Evolutionary conservation across 2,797 vertebrate species (phyloP), one percentile per base, ranked within the genome.

Genomic region (Garrulus glandarius): DNA sequence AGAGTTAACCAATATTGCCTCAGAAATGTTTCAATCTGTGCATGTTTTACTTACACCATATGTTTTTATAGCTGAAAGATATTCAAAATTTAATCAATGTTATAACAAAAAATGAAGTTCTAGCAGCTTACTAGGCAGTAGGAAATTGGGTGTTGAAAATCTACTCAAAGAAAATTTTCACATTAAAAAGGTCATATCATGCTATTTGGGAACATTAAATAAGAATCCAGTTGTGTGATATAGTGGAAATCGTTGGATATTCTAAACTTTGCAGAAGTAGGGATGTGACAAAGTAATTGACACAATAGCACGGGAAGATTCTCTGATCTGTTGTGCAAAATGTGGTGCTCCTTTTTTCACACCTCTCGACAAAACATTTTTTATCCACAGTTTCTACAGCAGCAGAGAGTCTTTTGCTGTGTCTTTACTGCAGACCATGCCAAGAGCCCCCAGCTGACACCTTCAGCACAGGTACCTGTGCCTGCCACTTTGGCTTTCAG

Each of bases 11-110:
- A 88, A 74, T 76, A 92, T 96, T 90, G 5, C 23, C 22, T 91
- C 64, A 92, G 53, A 95, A 95, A 61, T 55, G 24, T 77, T 96
- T 97, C 84, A 96, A 63, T 92, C 88, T 97, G 79, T 92, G 64
- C 29, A 55, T 92, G 64, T 96, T 97, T 96, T 94, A 85, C 34
- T 90, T 97, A 39, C 26, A 50, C 53, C 82, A 72, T 94, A 95
- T 87, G 79, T 55, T 88, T 96, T 93, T 30, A 15, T 81, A 91
- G 63, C 64, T 91, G 55, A 95, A 81, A 93, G 44, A 86, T 76
- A 89, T 46, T 95, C 24, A 81, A 89, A 84, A 77, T 52, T 89
- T 88, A 84, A 79, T 77, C 65, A 85, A 71, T 41, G 21, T 68
- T 96, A 55, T 64, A 92, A 71, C 7, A 83, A 30, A 84, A 77